Conservation (phyloP, 2,113 vertebrate species). For the Apistogramma diplotaenia region DNA sequence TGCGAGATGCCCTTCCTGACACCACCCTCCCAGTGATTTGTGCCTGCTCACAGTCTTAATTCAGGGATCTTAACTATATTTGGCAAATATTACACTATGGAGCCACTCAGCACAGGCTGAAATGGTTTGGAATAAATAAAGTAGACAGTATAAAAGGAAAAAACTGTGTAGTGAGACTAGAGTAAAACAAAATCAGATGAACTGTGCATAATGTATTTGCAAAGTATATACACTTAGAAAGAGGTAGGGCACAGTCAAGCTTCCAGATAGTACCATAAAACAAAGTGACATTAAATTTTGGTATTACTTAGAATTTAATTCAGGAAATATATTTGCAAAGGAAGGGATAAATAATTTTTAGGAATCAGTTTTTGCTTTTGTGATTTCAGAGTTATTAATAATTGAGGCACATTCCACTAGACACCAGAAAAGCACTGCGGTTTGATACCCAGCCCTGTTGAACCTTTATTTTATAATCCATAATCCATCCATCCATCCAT, state of each 20-base stretch:
- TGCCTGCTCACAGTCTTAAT: not conserved
- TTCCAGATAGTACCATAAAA: not conserved
- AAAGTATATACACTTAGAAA: not conserved
- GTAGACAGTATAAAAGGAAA: no score
- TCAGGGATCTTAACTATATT: rapidly evolving
- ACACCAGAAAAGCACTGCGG: no score
- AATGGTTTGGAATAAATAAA: no score
- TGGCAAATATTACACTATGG: not conserved
- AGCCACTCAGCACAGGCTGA: not conserved
- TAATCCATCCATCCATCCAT: no score
- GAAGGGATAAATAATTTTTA: no score
- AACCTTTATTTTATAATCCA: no score
- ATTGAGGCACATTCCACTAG: no score
- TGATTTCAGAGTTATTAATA: no score
- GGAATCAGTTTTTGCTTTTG: no score
- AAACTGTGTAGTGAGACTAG: no score
- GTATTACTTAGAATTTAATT: not conserved
- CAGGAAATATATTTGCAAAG: no score
- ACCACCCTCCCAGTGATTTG: not conserved
- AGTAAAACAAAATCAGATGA: not conserved
- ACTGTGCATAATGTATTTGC: not conserved
- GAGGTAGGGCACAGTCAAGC: not conserved
- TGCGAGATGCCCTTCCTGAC: rapidly evolving
- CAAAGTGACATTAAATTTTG: not conserved
- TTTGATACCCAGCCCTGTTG: no score